phyloP scores from a whole-genome alignment of 2,797 vertebrate genomes.

The Mergus octosetaceus region DNA sequence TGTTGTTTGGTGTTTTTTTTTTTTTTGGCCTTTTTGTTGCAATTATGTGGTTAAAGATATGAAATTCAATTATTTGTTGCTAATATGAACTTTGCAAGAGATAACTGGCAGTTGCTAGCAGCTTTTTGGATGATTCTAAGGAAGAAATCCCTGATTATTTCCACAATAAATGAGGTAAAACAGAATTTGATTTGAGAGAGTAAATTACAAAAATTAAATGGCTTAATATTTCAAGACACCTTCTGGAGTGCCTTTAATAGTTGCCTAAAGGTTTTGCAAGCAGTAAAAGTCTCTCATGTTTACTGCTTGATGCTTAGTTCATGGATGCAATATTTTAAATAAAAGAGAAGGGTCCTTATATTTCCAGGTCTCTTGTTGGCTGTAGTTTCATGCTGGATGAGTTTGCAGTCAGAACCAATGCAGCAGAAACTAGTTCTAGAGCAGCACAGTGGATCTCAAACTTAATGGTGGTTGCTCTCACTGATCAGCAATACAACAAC shows the following conservation, averaged over 20 bases:
- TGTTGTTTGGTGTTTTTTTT: not conserved
- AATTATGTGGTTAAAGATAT: constrained; percentile 34
- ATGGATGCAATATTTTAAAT: not conserved
- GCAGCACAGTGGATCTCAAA: not conserved
- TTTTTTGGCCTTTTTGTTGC: not conserved
- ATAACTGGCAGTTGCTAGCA: not conserved
- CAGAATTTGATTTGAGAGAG: not conserved
- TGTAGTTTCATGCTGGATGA: not conserved
- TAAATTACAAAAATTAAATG: not conserved
- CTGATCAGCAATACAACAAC: not conserved
- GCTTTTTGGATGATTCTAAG: not conserved
- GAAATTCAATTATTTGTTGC: constrained; percentile 47
- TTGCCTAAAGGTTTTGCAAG: not conserved
- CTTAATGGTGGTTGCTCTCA: not conserved
- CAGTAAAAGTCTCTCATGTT: not conserved
- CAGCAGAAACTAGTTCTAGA: not conserved
- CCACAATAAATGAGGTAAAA: not conserved
- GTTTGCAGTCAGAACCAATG: not conserved
- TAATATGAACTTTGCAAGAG: not conserved
- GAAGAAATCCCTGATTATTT: not conserved
- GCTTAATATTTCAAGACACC: not conserved
- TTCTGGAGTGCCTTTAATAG: not conserved
- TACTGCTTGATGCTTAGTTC: not conserved
- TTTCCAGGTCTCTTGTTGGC: not conserved
- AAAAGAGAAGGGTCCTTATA: rapidly evolving